Evolutionary conservation across 1,140 invertebrate species (phyloP).

Genomic region (Caenorhabditis tropicalis): DNA sequence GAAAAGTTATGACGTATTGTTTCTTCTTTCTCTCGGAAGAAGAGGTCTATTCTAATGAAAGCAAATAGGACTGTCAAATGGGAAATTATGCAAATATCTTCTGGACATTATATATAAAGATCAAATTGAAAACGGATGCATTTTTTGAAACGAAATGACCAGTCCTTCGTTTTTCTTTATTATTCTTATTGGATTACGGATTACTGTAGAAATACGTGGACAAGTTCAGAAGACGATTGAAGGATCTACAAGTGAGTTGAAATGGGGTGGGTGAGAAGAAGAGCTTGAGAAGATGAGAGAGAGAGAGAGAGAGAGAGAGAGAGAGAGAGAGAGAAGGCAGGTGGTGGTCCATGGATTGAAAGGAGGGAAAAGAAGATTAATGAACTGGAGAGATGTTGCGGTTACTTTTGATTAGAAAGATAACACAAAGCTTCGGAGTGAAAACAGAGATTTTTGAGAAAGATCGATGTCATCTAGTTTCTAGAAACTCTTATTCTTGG

Average conservation of each 20-base stretch:
- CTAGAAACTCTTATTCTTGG: too few species aligned
- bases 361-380: not conserved
- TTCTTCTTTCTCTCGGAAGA: too few species aligned
- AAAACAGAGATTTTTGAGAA: too few species aligned
- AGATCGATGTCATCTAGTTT: too few species aligned
- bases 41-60: slow-evolving; percentile 23
- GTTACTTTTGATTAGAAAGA: too few species aligned
- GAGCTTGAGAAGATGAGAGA: not conserved
- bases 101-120: not conserved
- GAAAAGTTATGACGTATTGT: not conserved
- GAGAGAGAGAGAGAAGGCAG: not conserved
- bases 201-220: not conserved
- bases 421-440: too few species aligned
- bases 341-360: not conserved
- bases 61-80: slow-evolving; percentile 9
- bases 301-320: not conserved
- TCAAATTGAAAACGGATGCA: not conserved
- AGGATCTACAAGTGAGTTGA: not conserved
- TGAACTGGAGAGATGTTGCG: too few species aligned
- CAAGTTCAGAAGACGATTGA: not conserved
- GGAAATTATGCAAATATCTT: not conserved
- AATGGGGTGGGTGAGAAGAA: not conserved
- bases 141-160: not conserved
- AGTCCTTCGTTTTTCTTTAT: not conserved
- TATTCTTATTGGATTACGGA: not conserved